Base-by-base conservation (phyloP, 2,797 vertebrate species). In the Gastrophryne carolinensis region DNA sequence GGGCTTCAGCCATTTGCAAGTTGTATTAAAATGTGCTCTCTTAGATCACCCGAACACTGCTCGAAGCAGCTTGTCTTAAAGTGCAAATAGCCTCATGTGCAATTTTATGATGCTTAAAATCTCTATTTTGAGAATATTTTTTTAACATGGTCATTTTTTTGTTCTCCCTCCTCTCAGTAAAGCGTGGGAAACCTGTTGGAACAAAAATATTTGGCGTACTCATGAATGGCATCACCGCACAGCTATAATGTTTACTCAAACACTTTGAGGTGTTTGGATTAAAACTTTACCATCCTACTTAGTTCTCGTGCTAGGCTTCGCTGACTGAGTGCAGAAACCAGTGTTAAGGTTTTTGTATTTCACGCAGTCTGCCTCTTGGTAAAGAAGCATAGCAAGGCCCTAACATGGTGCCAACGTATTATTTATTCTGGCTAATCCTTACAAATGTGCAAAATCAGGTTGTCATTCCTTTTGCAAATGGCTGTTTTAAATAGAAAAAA, bases 341-440 rank as follows among this genome's bases (percentile, higher is more conserved):
- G 39, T n/a, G 8, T 26, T 17, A n/a, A n/a, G 80, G 78, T 64
- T 60, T 86, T 84, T 84, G 27, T 53, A 29, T 73, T 85, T 86
- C 80, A 82, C 81, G 82, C 66, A 81, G 49, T 39, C 23, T 23
- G 32, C 26, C 61, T 83, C 77, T 65, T 73, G 79, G 84, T 86
- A 63, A 62, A 44, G 9, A 84, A 35, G 50, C 84, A 75, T 83
- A 73, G 82, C 82, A 80, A 71, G 81, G 78, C 78, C 80, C 75
- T 71, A 78, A 79, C 80, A 73, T 61, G 4, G 69, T 84, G 73
- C 80, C 19, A n/a, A 81, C 83, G 82, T 89, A 83, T 83, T 87
- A 84, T 90, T 89, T 87, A 85, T 90, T 89, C 81, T 88, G 82
- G 65, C 84, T 89, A 87, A 89, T 88, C 87, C 87, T 86, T 83